Percentiles rank a stretch among this genome's conserved stretches.
phyloP scores from a whole-genome alignment of 2,888 invertebrate species.

The Drosophila neonasuta region DNA sequence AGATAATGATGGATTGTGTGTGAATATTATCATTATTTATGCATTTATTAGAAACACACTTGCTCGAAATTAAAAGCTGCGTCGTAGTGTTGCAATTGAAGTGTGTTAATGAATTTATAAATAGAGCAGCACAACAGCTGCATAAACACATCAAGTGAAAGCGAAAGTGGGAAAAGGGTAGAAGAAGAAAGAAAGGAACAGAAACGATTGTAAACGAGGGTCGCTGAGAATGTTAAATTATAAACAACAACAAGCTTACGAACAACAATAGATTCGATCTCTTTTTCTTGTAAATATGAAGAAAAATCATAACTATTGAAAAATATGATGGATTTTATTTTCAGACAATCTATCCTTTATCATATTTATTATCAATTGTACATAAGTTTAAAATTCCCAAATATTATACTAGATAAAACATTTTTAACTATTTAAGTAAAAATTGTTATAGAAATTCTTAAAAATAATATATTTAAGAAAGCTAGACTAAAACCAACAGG shows the following conservation, averaged over 20 bases:
- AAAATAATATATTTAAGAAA: too few species aligned
- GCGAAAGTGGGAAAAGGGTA: slow-evolving; percentile 32
- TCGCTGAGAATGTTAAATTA: not conserved
- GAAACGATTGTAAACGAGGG: slow-evolving; percentile 9
- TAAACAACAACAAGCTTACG: not conserved
- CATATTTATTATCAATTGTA: too few species aligned
- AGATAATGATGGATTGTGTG: slow-evolving; percentile 38
- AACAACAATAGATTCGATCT: too few species aligned
- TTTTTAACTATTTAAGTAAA: too few species aligned
- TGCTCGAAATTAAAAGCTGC: slow-evolving; percentile 15
- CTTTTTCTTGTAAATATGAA: too few species aligned
- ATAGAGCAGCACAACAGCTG: slow-evolving; percentile 68
- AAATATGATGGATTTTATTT: too few species aligned
- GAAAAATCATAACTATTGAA: too few species aligned
- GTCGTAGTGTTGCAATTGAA: slow-evolving; percentile 14
- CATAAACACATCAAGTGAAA: slow-evolving; percentile 39
- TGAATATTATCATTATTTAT: slow-evolving; percentile 6
- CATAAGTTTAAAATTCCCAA: too few species aligned
- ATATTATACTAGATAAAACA: too few species aligned
- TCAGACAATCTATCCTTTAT: too few species aligned
- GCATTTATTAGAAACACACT: slow-evolving; percentile 6
- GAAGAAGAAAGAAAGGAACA: not conserved
- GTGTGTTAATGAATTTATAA: slow-evolving; percentile 67
- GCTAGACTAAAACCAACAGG: not conserved
- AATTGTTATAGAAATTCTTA: too few species aligned